Evolutionary conservation across 2,797 vertebrate species (phyloP).

Genomic region (Chrosomus eos): DNA sequence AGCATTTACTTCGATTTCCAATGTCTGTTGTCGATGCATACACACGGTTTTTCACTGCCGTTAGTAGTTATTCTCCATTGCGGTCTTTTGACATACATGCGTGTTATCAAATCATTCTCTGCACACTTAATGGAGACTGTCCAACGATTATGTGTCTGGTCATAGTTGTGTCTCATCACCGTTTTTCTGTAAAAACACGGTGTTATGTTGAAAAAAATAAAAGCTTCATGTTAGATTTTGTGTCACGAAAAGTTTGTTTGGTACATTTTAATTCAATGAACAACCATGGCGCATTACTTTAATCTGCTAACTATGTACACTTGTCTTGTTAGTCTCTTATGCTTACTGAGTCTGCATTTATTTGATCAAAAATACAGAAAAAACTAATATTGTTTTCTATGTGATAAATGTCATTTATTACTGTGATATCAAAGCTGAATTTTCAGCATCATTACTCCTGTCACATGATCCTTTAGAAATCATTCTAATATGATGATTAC

Average conservation of each 20-base stretch:
- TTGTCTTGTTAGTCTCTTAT: not conserved
- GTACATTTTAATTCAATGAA: not conserved
- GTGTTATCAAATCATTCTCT: conserved; percentile 23
- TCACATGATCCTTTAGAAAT: not conserved
- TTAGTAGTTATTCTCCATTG: not conserved
- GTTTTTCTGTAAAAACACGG: conserved; percentile 46
- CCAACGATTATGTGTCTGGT: conserved; percentile 42
- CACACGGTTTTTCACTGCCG: not conserved
- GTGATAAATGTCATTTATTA: not conserved
- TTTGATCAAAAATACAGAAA: not conserved
- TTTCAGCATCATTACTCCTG: not conserved
- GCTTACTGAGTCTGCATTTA: not conserved
- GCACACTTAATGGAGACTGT: conserved; percentile 17
- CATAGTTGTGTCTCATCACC: conserved; percentile 35
- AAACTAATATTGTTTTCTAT: not conserved
- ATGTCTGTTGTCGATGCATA: conserved; percentile 17
- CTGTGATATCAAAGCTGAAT: not conserved
- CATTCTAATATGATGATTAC: too few relatives aligned
- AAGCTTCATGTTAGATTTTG: conserved; percentile 19
- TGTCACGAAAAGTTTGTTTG: conserved; percentile 5
- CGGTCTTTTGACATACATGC: not conserved
- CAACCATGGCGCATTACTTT: not conserved
- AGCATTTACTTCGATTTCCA: not conserved
- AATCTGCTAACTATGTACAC: not conserved
- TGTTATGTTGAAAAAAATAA: conserved; percentile 45